Conservation (phyloP, 2,797 vertebrate genomes). For the Tauraco hartlaubi region DNA sequence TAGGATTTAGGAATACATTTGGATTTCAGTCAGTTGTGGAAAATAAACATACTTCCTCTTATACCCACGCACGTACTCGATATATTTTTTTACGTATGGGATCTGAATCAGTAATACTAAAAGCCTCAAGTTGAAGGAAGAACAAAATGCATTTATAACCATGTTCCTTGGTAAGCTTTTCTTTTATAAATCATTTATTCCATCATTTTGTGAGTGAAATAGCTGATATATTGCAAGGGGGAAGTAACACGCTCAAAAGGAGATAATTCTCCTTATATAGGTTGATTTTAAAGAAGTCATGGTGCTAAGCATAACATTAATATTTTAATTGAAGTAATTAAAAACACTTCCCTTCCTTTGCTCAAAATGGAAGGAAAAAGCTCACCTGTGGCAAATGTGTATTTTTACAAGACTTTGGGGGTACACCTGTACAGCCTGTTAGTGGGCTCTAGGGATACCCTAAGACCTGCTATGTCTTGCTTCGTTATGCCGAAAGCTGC, state of each 20-base stretch:
- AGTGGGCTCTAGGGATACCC: not conserved
- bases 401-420: not conserved
- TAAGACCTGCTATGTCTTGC: not conserved
- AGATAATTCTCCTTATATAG: not conserved
- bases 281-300: not conserved
- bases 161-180: not conserved
- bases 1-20: conserved; percentile 19
- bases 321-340: not conserved
- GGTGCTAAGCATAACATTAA: not conserved
- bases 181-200: not conserved
- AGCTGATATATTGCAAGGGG: not conserved
- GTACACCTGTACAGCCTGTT: not conserved
- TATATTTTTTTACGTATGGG: conserved; percentile 50
- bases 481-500: not conserved
- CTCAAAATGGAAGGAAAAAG: not conserved
- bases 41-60: conserved; percentile 1
- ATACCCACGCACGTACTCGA: not conserved
- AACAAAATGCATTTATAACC: not conserved
- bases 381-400: not conserved
- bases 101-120: conserved; percentile 6
- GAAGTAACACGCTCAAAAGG: not conserved
- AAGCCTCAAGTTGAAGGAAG: conserved; percentile 20
- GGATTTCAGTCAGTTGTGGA: conserved; percentile 1
- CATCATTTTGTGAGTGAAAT: not conserved
- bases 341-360: not conserved